Evolutionary conservation across 2,797 vertebrate species (phyloP), one percentile per base, ranked within the genome.

Genomic region (Bryconaethiops microstoma): DNA sequence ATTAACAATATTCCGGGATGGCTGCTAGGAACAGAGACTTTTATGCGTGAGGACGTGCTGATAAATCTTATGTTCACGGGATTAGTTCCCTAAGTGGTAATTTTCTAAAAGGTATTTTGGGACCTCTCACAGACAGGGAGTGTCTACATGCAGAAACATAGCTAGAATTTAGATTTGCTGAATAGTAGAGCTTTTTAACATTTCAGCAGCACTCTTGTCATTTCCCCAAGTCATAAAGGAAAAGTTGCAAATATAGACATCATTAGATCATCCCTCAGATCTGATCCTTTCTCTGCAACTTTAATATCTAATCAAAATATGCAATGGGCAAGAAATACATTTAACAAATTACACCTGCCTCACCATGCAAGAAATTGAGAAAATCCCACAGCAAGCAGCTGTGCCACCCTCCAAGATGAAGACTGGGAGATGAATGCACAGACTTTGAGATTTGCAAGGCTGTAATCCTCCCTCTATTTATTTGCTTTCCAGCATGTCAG

Each of bases 221-320:
- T 72, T 48, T 23, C n/a, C 57, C 9, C 16, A 52, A 74, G 73
- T 65, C 17, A 57, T 77, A 80, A 87, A 75, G 88, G 62, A 29
- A 90, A 91, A 83, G 89, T 90, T 89, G 80, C 82, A 89, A 86
- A 86, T 87, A 84, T 86, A 83, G 86, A 86, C 89, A 82, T 88
- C 86, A 87, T 81, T 29, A 88, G 89, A 93, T 93, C 54, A 89
- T 92, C 92, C 87, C 80, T 83, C 82, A 91, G 88, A 92, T 92
- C 87, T 89, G 85, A 85, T 72, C 35, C 35, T 21, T 88, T 88
- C 90, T 89, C 88, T 90, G 83, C 85, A 90, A 91, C 86, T 88
- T 94, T 93, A 93, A 93, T 93, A 91, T 94, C 93, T 92, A 93
- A 93, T 92, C 88, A 86, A 87, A 93, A 93, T 92, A 92, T 89